Base-by-base conservation (phyloP, 2,113 vertebrate genomes). In the Tauraco erythrolophus region DNA sequence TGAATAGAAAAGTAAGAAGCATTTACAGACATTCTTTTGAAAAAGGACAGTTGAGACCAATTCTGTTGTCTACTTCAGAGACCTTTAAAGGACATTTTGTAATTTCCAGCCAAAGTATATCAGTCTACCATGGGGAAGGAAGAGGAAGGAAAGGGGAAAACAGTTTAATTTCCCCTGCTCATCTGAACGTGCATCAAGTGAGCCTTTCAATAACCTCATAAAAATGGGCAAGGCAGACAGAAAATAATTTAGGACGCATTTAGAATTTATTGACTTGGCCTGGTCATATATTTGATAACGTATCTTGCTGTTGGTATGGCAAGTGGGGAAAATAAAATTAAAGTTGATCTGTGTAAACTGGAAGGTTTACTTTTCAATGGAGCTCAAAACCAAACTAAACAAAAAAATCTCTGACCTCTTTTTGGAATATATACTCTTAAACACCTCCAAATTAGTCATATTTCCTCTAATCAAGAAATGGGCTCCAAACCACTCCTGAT, bases 221-320 rank as follows among this genome's bases (percentile, higher is more conserved):
- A 89, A 92, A 82, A 79, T 30, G 48, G 43, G 66, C 48, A 89
- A 89, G 86, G 74, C 48, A 84, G 88, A 84, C n/a, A 89, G 41
- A 89, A 94, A 92, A 86, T 74, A 91, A 88, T 86, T 93, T 48
- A 74, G 66, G 54, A 83, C 58, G 48, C 68, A 86, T 89, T 84
- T 57, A 89, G 56, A 87, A 68, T 94, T 70, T 92, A 96, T 74
- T 93, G 90, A 91, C 71, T 92, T 93, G 85, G 85, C 51, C 92
- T 28, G 46, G 79, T 80, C 92, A 48, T 22, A 77, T 5, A 1
- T 60, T 90, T 91, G 85, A 92, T 66, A 93, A 85, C 27, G 0
- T 35, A 80, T 54, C 68, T 88, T 84, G 66, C 50, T 77, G 27
- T 17, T 78, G 51, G 92, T 66, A 80, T 3, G 50, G 54, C 71